Evolutionary conservation across 1,140 invertebrate species (phyloP).

Genomic region (Caenorhabditis briggsae): DNA sequence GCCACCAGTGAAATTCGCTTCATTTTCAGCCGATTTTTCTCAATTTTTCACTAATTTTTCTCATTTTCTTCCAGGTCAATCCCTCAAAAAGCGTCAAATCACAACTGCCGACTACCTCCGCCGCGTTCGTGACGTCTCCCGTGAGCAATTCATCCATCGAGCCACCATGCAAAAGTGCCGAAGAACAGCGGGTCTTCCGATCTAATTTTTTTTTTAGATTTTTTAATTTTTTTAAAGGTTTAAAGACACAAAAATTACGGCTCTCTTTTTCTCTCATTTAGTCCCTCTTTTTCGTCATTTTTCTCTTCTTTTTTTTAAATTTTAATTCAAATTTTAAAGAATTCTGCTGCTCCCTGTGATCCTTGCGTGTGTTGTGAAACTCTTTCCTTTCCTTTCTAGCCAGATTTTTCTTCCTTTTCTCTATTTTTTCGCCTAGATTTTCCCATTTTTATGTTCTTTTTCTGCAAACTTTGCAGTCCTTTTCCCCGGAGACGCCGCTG

Average conservation of each 20-base stretch:
- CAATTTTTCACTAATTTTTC: not conserved
- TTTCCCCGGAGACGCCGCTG: no score
- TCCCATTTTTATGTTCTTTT: not conserved
- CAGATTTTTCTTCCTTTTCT: not conserved
- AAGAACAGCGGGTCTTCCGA: slow-evolving; percentile 89
- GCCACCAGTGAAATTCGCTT: no score
- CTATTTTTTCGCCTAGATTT: not conserved
- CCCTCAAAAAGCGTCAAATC: slow-evolving; percentile 83
- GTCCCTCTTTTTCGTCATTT: not conserved
- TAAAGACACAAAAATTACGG: not conserved
- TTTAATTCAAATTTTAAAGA: no score
- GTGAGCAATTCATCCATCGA: slow-evolving; percentile 93
- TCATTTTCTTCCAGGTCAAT: slow-evolving; percentile 54
- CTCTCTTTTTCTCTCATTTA: slow-evolving; percentile 21
- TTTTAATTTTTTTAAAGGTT: not conserved
- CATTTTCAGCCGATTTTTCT: no score
- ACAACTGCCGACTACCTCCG: slow-evolving; percentile 96
- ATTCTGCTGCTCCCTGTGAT: not conserved
- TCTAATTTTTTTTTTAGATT: slow-evolving; percentile 1
- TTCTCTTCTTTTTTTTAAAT: not conserved
- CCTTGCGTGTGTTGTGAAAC: not conserved
- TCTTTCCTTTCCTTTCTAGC: not conserved
- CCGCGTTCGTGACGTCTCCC: slow-evolving; percentile 92
- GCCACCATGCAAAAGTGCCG: slow-evolving; percentile 96
- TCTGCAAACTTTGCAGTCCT: no score